These are phyloP conservation scores for Reticulitermes speratus DNA, from an alignment of 1,140 invertebrate species.

Conservation along the genomic window DNA sequence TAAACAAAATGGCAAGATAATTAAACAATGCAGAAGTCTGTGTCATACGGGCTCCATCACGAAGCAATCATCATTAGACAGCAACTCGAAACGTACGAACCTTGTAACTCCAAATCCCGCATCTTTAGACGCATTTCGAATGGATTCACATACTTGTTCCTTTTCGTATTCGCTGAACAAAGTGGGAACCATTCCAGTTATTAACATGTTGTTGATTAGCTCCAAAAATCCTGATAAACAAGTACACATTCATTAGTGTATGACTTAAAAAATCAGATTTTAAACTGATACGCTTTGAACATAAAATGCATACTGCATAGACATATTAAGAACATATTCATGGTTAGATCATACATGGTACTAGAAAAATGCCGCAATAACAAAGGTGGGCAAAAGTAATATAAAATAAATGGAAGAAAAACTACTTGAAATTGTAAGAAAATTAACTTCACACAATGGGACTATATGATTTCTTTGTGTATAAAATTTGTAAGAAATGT, in stretches of 20 bases:
- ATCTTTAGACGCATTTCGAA: slow-evolving; percentile 65
- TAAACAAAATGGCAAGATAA: too few relatives aligned
- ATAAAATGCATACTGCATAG: neutral
- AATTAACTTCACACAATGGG: too few relatives aligned
- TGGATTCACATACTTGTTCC: slow-evolving; percentile 53
- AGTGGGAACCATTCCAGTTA: slow-evolving; percentile 79
- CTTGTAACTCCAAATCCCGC: slow-evolving; percentile 69
- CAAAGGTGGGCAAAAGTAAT: too few relatives aligned
- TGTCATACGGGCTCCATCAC: too few relatives aligned
- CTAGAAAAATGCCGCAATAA: too few relatives aligned
- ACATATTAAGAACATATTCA: neutral
- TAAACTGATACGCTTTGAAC: neutral
- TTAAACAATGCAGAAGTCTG: too few relatives aligned
- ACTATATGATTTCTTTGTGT: too few relatives aligned
- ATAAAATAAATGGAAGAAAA: too few relatives aligned
- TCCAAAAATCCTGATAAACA: slow-evolving; percentile 70
- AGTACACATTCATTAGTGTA: neutral
- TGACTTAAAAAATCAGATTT: neutral
- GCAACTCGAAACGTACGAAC: slow-evolving; percentile 45
- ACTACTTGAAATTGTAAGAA: too few relatives aligned
- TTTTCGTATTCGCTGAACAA: slow-evolving; percentile 86
- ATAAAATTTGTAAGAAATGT: too few relatives aligned
- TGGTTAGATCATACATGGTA: neutral
- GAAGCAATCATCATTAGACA: too few relatives aligned
- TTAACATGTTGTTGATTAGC: slow-evolving; percentile 86